Evolutionary conservation across 1,140 invertebrate species (phyloP).

Genomic region (Harpegnathos saltator): DNA sequence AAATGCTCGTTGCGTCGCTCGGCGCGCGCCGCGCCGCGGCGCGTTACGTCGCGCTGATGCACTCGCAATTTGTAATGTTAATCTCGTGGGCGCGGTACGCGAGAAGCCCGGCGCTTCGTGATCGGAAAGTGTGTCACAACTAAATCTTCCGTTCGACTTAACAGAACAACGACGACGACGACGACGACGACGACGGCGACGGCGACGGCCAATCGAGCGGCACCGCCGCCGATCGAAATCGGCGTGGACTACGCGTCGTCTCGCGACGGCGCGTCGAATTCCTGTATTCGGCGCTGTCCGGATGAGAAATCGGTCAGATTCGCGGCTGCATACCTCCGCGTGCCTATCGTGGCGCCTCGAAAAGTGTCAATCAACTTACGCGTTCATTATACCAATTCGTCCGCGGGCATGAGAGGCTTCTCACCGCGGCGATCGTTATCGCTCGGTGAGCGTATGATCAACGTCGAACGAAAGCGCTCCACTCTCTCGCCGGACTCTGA

Average conservation of each 20-base stretch:
- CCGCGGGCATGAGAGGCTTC: neutral
- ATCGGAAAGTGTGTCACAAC: constrained; percentile 69
- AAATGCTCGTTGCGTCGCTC: neutral
- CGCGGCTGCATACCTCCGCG: constrained; percentile 67
- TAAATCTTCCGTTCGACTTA: constrained; percentile 72
- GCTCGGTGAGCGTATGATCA: neutral
- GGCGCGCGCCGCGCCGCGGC: neutral
- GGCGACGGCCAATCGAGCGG: constrained; percentile 25
- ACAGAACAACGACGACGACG: constrained; percentile 27
- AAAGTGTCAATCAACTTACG: constrained; percentile 42
- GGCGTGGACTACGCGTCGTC: constrained; percentile 38
- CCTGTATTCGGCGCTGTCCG: constrained; percentile 62
- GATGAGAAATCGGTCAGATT: constrained; percentile 66
- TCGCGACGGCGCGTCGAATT: constrained; percentile 61
- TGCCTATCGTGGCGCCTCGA: constrained; percentile 44
- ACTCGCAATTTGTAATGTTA: constrained; percentile 76
- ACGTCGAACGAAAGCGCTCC: no score
- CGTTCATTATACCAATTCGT: neutral
- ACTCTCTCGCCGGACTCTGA: no score
- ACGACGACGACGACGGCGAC: constrained; percentile 18
- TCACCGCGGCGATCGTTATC: neutral
- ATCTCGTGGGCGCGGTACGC: constrained; percentile 76
- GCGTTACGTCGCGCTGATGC: constrained; percentile 25
- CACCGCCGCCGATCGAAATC: constrained; percentile 48
- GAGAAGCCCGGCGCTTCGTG: constrained; percentile 38